phyloP scores from a whole-genome alignment of 1,140 invertebrate genomes.

The Hypsibius dujardini region DNA sequence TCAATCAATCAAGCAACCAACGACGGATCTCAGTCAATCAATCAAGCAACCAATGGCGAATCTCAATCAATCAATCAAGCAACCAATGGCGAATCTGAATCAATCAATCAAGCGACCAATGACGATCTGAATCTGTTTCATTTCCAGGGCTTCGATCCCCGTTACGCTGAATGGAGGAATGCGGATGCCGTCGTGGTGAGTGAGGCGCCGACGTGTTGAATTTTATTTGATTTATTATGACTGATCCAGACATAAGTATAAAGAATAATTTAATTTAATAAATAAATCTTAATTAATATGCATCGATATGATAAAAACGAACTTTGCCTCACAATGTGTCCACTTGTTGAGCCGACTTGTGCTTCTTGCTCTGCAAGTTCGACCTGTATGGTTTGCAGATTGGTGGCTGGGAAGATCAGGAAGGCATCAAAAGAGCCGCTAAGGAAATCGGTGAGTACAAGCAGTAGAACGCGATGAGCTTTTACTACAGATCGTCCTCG shows the following conservation, averaged over 20 bases:
- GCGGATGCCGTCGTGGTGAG: conserved; percentile 76
- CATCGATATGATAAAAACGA: too few species aligned
- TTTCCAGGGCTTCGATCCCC: conserved; percentile 54
- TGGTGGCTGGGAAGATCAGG: conserved; percentile 68
- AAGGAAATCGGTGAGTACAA: conserved; percentile 36
- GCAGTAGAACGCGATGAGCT: conserved; percentile 18
- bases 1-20: too few species aligned
- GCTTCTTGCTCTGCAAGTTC: conserved; percentile 40
- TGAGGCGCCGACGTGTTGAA: not conserved
- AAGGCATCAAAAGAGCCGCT: conserved; percentile 59
- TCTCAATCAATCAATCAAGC: too few species aligned
- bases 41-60: too few species aligned
- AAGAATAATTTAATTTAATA: too few species aligned
- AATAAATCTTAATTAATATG: too few species aligned
- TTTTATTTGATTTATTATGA: not conserved
- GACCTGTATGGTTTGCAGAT: conserved; percentile 68
- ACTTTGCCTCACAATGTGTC: too few species aligned
- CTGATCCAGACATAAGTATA: too few species aligned
- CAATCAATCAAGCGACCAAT: too few species aligned
- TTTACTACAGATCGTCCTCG: too few species aligned
- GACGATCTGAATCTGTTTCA: not conserved
- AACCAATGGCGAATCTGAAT: too few species aligned
- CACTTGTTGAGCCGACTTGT: not conserved
- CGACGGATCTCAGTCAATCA: too few species aligned
- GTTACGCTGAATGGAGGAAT: conserved; percentile 82